Base-by-base conservation (phyloP, 2,888 invertebrate species). In the Conus canariensis region DNA sequence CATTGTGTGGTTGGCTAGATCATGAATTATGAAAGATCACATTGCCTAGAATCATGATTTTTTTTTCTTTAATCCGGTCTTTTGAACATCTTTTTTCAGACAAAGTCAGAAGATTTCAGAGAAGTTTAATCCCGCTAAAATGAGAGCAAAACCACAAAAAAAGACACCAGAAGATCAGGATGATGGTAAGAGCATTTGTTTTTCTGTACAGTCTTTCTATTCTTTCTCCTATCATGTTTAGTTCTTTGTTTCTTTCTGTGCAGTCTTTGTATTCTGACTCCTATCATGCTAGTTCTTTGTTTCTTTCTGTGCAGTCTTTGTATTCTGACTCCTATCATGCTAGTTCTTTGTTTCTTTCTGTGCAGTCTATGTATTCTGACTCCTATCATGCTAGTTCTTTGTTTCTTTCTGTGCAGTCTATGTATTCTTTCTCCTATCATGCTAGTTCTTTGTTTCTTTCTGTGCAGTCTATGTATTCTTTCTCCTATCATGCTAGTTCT, bases 81-180 rank as follows among this genome's bases (percentile, higher is more conserved):
- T 14, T 64, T 64, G 10, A 64, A 64, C 64, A 64, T 64, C 12
- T 64, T 56, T 45, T 67, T 87, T 6, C 74, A 87, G 87, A 6
- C 87, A 87, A 56, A 87, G 87, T 58, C 87, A 74, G 58, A 87
- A 87, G 25, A 87, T 87, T 74, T 58, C 6, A 3, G 87, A 64
- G 12, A 85, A 64, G 16, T 25, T 19, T 10, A 30, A 4, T 12
- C 16, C 82, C n/a, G 45, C 45, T 45, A 83, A 58, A 83, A 10
- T 45, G 45, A 80, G 45, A 80, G 45, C 19, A 58, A 83, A 14
- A 14, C 30, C 58, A 7, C 82, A 14, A 56, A 56, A 3, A 19
- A 7, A 6, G 19, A 58, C 14, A 22, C 6, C 19, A 85, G 60
- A n/a, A 59, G 85, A 85, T 22, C 60, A 7, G 19, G 22, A 8